Evolutionary conservation across 2,113 vertebrate species (phyloP).

Genomic region (Chlamydotis undulata): DNA sequence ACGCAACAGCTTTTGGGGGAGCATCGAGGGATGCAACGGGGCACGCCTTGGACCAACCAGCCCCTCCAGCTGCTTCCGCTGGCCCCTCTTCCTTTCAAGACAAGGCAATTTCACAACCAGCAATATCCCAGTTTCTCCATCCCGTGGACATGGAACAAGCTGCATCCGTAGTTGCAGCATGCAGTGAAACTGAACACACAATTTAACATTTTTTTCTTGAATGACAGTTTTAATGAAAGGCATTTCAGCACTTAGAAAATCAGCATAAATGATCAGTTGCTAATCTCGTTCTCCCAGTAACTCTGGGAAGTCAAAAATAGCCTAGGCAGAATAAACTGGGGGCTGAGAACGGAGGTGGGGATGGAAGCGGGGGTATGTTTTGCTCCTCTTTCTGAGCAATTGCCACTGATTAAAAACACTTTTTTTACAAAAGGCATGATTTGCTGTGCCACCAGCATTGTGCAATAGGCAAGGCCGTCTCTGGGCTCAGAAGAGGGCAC

Average conservation of each 20-base stretch:
- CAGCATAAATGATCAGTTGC: constrained; percentile 71
- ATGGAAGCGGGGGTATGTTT: constrained; percentile 37
- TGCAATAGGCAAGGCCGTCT: not conserved
- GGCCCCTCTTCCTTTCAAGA: not conserved
- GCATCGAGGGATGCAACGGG: not conserved
- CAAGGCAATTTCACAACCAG: rapidly evolving
- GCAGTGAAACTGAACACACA: not conserved
- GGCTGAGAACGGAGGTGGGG: constrained; percentile 46
- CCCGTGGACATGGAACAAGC: rapidly evolving
- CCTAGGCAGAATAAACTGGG: constrained; percentile 58
- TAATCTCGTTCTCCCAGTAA: constrained; percentile 61
- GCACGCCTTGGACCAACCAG: rapidly evolving
- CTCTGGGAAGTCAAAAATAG: constrained; percentile 60
- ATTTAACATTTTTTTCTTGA: not conserved
- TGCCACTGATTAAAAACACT: constrained; percentile 13
- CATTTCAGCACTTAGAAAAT: constrained; percentile 35
- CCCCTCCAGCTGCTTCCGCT: not conserved
- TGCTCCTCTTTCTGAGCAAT: constrained; percentile 48
- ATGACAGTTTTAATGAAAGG: constrained; percentile 64
- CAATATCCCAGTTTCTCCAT: not conserved
- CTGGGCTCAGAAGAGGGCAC: not conserved
- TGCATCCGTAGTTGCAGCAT: not conserved
- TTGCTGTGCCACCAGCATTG: not conserved
- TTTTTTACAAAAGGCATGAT: constrained; percentile 14
- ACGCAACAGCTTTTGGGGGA: rapidly evolving